Conservation (phyloP, 2,113 vertebrate species). For the Bos indicus region DNA sequence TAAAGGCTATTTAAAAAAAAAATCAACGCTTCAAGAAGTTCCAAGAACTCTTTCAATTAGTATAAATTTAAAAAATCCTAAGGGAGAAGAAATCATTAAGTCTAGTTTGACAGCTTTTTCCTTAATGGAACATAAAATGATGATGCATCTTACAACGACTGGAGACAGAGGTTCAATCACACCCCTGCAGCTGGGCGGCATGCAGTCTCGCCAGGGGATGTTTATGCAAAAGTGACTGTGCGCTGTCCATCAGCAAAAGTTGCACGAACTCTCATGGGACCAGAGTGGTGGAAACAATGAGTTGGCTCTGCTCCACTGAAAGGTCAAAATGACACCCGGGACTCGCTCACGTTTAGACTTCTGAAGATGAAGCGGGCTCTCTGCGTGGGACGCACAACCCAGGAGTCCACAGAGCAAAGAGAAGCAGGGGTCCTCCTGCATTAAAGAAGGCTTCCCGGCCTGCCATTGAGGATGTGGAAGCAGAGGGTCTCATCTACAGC, state of each 20-base stretch:
- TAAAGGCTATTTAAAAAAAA: background rate
- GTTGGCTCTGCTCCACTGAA: background rate
- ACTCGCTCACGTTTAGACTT: background rate
- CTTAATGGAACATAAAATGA: background rate
- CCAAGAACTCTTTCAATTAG: background rate
- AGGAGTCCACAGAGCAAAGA: too few species aligned
- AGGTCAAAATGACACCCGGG: background rate
- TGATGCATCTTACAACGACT: fast-evolving
- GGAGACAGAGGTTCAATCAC: background rate
- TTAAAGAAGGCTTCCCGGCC: background rate
- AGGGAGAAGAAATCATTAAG: background rate
- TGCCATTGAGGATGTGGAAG: fast-evolving
- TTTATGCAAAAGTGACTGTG: background rate
- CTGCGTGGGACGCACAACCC: fast-evolving
- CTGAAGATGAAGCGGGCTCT: background rate
- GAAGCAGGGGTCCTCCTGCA: background rate
- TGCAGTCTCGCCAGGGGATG: fast-evolving
- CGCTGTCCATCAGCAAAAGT: background rate
- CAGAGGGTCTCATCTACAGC: background rate
- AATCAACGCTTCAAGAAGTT: background rate
- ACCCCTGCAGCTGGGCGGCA: fast-evolving
- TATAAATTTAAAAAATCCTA: background rate
- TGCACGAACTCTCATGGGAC: background rate
- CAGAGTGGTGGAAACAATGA: too few species aligned
- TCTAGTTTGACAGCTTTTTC: background rate